Evolutionary conservation across 2,888 invertebrate genomes (phyloP).

Genomic region (Clepsis dumicolana): DNA sequence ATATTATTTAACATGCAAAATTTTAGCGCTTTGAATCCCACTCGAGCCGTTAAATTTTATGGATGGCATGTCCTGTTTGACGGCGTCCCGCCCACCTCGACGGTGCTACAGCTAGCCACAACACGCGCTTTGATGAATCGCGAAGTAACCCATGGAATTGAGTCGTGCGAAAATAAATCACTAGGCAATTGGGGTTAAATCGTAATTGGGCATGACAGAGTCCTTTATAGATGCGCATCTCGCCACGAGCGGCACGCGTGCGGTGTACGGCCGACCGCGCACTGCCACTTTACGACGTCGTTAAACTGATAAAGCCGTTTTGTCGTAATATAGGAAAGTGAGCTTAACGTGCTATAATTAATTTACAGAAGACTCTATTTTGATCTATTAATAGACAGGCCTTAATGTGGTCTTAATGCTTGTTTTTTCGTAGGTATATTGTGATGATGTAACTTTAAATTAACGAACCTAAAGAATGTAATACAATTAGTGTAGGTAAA

Average conservation of each 20-base stretch:
- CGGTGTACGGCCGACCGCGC: slow-evolving; percentile 56
- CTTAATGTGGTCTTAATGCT: too few species aligned
- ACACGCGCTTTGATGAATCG: slow-evolving; percentile 5
- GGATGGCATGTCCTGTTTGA: neutral
- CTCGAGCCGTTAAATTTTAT: neutral
- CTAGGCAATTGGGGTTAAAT: slow-evolving; percentile 77
- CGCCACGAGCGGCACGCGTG: slow-evolving; percentile 54
- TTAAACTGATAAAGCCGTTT: slow-evolving; percentile 10
- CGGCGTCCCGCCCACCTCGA: neutral
- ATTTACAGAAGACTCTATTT: neutral
- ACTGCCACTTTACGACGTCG: slow-evolving; percentile 23
- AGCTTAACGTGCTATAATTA: neutral
- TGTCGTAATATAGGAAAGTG: slow-evolving; percentile 2
- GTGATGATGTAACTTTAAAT: too few species aligned
- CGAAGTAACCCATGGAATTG: slow-evolving; percentile 45
- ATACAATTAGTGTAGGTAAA: too few species aligned
- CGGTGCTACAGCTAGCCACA: slow-evolving; percentile 5
- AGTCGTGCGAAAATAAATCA: slow-evolving; percentile 65
- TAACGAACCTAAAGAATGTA: too few species aligned
- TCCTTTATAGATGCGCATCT: slow-evolving; percentile 50
- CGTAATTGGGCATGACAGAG: slow-evolving; percentile 73
- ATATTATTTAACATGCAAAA: neutral
- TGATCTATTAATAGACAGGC: neutral
- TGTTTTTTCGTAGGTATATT: neutral
- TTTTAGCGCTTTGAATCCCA: neutral